Evolutionary conservation across 2,888 invertebrate genomes (phyloP).

Genomic region (Anodontia alba): DNA sequence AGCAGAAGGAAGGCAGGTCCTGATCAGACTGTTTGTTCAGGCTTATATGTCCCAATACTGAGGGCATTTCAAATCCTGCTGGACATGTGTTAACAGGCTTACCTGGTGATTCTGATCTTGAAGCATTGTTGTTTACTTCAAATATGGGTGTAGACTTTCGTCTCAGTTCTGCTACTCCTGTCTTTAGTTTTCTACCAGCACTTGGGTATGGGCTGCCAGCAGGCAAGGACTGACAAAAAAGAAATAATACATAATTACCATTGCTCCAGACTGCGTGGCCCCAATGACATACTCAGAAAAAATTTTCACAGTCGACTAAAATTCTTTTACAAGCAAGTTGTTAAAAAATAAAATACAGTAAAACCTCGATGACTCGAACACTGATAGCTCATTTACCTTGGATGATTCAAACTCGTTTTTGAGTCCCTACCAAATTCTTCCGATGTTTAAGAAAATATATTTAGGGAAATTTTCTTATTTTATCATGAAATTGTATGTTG

Average conservation of each 20-base stretch:
- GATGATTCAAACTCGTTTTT: too few species aligned
- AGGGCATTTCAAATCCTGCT: too few species aligned
- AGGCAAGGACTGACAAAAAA: constrained; percentile 42
- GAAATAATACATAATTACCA: constrained; percentile 11
- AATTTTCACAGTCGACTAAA: constrained; percentile 21
- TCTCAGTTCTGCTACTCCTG: constrained; percentile 63
- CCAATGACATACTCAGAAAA: constrained; percentile 19
- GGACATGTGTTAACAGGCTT: not conserved
- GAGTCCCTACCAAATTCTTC: too few species aligned
- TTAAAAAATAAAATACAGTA: too few species aligned
- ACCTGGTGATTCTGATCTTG: constrained; percentile 21
- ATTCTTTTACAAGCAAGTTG: constrained; percentile 3
- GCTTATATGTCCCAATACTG: too few species aligned
- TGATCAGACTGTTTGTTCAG: too few species aligned
- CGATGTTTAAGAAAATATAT: not conserved
- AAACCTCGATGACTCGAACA: too few species aligned
- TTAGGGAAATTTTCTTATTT: too few species aligned
- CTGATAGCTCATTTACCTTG: too few species aligned
- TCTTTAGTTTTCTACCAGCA: constrained; percentile 54
- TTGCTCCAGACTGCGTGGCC: constrained; percentile 13
- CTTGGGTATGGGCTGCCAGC: constrained; percentile 68
- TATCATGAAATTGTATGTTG: too few species aligned
- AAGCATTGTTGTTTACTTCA: constrained; percentile 42
- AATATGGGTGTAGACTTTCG: constrained; percentile 66
- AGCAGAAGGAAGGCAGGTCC: too few species aligned